Percentiles rank a stretch among this genome's conserved stretches.
phyloP scores from a whole-genome alignment of 1,140 invertebrate genomes.

The Bombus superbus region DNA sequence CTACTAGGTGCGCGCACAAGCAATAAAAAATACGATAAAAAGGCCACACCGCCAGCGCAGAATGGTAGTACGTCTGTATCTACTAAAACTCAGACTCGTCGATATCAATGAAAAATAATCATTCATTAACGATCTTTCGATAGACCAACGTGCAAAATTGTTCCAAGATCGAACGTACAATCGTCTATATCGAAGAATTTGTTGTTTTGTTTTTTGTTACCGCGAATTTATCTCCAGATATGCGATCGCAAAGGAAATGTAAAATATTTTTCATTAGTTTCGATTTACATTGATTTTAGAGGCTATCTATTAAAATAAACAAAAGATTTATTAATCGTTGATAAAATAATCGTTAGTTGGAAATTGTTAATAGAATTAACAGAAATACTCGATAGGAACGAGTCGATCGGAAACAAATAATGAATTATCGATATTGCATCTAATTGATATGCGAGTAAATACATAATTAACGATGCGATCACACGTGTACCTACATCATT shows the following conservation, averaged over 20 bases:
- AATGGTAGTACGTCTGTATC: not conserved
- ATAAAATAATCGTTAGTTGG: not conserved
- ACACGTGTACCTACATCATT: not conserved
- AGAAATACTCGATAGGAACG: no score
- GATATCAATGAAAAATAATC: not conserved
- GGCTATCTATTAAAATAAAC: not conserved
- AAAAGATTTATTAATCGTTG: no score
- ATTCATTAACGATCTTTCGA: not conserved
- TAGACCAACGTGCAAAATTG: not conserved
- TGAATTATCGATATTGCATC: not conserved
- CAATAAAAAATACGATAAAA: slow-evolving; percentile 32
- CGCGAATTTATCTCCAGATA: not conserved
- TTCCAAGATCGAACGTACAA: not conserved
- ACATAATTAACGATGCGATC: not conserved
- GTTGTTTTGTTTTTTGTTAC: no score
- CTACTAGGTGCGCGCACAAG: not conserved
- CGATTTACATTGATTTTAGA: not conserved
- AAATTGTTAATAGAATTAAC: not conserved
- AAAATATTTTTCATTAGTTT: not conserved
- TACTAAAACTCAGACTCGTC: not conserved
- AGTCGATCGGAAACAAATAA: not conserved
- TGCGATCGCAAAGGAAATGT: not conserved
- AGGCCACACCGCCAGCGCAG: not conserved
- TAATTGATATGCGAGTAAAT: not conserved
- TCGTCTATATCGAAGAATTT: not conserved